Conservation (phyloP, 2,113 vertebrate species). For the Percina caprodes region DNA sequence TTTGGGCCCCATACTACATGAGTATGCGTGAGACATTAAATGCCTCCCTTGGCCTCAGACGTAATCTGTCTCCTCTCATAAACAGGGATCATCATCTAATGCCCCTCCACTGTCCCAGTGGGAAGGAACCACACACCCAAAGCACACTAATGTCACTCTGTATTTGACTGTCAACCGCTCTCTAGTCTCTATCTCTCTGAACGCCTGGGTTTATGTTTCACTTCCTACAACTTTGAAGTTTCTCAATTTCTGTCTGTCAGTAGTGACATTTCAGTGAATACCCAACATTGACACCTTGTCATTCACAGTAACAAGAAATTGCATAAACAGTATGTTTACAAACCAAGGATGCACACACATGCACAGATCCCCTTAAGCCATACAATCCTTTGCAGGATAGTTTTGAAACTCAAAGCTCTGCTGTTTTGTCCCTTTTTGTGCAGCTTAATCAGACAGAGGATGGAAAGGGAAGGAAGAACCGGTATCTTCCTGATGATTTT, state of each 20-base stretch:
- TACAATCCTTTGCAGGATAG: neutral
- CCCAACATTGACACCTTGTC: constrained; percentile 28
- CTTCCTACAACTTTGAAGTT: constrained; percentile 30
- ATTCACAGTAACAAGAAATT: neutral
- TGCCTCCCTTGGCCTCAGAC: constrained; percentile 54
- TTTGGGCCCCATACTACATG: neutral
- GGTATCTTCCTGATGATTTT: constrained; percentile 89
- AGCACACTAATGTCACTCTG: constrained; percentile 64
- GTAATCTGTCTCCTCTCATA: constrained; percentile 71
- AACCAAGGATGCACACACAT: neutral
- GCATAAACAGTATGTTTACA: neutral
- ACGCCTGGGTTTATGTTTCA: constrained; percentile 38
- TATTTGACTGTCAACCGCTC: constrained; percentile 60
- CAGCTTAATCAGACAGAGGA: constrained; percentile 86
- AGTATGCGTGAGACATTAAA: constrained; percentile 16
- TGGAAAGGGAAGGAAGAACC: constrained; percentile 74
- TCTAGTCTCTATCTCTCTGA: neutral
- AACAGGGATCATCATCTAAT: constrained; percentile 58
- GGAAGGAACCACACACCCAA: constrained; percentile 51
- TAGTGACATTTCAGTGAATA: constrained; percentile 12
- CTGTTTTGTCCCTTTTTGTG: constrained; percentile 54
- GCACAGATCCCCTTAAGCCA: neutral
- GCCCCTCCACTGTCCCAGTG: constrained; percentile 51
- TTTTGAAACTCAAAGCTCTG: neutral
- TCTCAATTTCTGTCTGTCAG: constrained; percentile 1